Evolutionary conservation across 2,888 invertebrate genomes (phyloP).

Genomic region (Cosmia pyralina): DNA sequence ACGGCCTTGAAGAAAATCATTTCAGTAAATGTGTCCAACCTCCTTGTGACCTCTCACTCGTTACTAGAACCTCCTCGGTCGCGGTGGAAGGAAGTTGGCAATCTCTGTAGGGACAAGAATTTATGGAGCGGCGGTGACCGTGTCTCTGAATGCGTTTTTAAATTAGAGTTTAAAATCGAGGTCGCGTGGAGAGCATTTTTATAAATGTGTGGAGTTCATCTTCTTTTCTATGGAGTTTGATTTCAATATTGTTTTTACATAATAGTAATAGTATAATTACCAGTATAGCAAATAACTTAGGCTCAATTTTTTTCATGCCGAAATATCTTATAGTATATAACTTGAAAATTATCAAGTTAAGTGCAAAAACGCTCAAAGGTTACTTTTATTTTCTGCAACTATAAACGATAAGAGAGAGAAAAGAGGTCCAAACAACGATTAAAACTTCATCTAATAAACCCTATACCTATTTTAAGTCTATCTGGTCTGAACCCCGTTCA

Average conservation of each 20-base stretch:
- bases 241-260: not conserved
- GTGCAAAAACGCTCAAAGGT: not conserved
- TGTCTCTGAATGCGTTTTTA: conserved; percentile 25
- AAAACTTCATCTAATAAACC: conserved; percentile 6
- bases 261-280: not conserved
- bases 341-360: not conserved
- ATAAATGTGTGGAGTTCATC: not conserved
- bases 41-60: conserved; percentile 17
- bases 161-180: conserved; percentile 24
- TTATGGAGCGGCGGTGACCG: conserved; percentile 32
- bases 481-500: conserved; percentile 15
- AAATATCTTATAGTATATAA: too few species aligned
- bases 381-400: not conserved
- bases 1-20: conserved; percentile 12
- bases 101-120: conserved; percentile 19
- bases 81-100: conserved; percentile 12
- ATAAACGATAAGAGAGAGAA: not conserved
- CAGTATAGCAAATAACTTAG: too few species aligned
- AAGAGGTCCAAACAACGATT: not conserved
- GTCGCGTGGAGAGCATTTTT: conserved; percentile 2
- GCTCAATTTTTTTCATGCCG: too few species aligned
- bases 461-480: not conserved
- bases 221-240: not conserved
- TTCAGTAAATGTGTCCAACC: conserved; percentile 20
- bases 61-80: not conserved